Evolutionary conservation across 2,797 vertebrate genomes (phyloP), one percentile per base, ranked within the genome.

Genomic region (Neosalanx taihuensis): DNA sequence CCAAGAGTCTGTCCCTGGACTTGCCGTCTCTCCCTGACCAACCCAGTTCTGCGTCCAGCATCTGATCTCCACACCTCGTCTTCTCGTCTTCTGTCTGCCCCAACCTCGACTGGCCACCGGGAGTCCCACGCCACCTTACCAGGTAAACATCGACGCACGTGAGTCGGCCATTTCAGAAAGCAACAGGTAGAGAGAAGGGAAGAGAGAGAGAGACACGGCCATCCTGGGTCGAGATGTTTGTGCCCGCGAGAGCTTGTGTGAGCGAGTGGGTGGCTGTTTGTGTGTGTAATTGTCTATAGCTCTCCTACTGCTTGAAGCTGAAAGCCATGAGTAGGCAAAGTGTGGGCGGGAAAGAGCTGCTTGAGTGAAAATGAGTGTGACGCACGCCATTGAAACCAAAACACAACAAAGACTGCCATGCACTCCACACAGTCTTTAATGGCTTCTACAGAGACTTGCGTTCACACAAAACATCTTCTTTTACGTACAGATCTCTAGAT

Each of bases 251-350:
- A 57, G 18, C 12, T 5, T 37, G 10, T 7, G 7, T 12, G 37
- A 41, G 37, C 2, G 37, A 57, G 56, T 57, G 20, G 56, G 56
- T 57, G 56, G 56, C 56, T 57, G 56, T 88, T 87, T 91, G 89
- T 85, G 87, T 86, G 88, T 88, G 26, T 15, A 29, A 56, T 51
- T 56, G 30, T 56, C 17, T 35, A 30, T 57, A 29, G 64, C 64
- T 26, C 49, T 53, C 23, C 35, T 26, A 26, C 23, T 67, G 85
- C 85, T 87, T 79, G 85, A 86, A 87, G 88, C 87, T 87, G 62
- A 83, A 78, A 90, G 88, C 89, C 84, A 86, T 90, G 91, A 89
- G 91, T 92, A 91, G 92, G 91, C 85, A 83, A 91, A 83, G 87
- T 88, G 89, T 90, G 89, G 89, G 90, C 87, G 80, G 86, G 84